A percentile compares a stretch with the other conserved stretches of the same genome.
phyloP scores from a whole-genome alignment of 1,140 invertebrate species.

The Ceratosolen solmsi region DNA sequence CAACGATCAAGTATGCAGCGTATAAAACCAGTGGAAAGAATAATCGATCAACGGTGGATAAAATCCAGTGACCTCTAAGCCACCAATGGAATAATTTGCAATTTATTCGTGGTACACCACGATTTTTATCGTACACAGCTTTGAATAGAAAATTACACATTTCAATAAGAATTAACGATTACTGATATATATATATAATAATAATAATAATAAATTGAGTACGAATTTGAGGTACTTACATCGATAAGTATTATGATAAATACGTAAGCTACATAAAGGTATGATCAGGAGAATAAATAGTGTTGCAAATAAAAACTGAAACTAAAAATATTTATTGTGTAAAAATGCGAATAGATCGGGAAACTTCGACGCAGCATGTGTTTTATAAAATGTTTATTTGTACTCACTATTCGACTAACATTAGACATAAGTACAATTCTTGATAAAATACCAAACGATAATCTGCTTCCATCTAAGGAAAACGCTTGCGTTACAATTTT shows the following conservation, averaged over 20 bases:
- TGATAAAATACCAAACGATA: slow-evolving; percentile 79
- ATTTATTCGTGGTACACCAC: slow-evolving; percentile 74
- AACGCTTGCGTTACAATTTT: slow-evolving; percentile 80
- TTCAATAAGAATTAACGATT: slow-evolving; percentile 52
- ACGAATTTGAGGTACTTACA: slow-evolving; percentile 73
- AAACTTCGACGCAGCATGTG: background rate
- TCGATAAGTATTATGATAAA: slow-evolving; percentile 74
- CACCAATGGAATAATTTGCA: slow-evolving; percentile 74
- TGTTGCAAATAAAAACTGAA: slow-evolving; percentile 80
- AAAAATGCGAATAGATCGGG: background rate
- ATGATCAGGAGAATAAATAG: slow-evolving; percentile 77
- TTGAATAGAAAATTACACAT: background rate
- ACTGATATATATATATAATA: slow-evolving; percentile 24
- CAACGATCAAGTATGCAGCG: slow-evolving; percentile 79
- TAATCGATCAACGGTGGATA: slow-evolving; percentile 81
- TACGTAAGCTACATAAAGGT: slow-evolving; percentile 78
- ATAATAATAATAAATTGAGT: no score
- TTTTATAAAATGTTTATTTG: slow-evolving; percentile 31
- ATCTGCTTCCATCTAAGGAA: slow-evolving; percentile 82
- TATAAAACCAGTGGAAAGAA: slow-evolving; percentile 85
- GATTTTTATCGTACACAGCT: slow-evolving; percentile 67
- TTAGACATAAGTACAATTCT: slow-evolving; percentile 84
- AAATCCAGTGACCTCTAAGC: slow-evolving; percentile 82
- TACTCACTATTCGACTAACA: slow-evolving; percentile 81
- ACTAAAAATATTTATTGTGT: slow-evolving; percentile 70